Evolutionary conservation across 1,140 invertebrate genomes (phyloP), one percentile per base, ranked within the genome.

Genomic region (Conus ventricosus): DNA sequence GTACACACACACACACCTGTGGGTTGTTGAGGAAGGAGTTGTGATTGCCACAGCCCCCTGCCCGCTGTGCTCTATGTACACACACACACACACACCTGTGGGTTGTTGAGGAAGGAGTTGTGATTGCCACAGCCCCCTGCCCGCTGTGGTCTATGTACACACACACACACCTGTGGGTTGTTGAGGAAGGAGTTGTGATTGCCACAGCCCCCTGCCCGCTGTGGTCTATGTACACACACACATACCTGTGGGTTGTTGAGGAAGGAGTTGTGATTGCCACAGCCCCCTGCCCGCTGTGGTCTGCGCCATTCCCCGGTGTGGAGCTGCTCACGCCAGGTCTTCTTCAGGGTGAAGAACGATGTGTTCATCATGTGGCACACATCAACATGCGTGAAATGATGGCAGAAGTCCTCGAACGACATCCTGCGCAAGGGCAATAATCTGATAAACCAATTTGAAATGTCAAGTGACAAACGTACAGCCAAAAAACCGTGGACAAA

Each of bases 321-420:
- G 8, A 91, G 90, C 6, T 53, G 88, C 63, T 93, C 92, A 57
- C 89, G 88, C 93, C 93, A 94, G 15, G 92, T 92, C 87, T 92
- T 93, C 85, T 93, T 93, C 20, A 93, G 87, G 5, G 93, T 92
- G 86, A 94, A 93, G 84, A 93, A 88, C 23, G 93, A 93, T 23
- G 91, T 92, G 88, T 94, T 94, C 82, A 94, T 92, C 80, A 94
- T 92, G 86, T 94, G 93, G 89, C 93, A 94, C 39, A 94, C 90
- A 82, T 94, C 92, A 53, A 93, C 91, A 83, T 90, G 91, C 10
- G 92, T 93, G 83, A 93, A 94, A 88, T 93, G 93, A 1, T 89
- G 89, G 84, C 93, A 94, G 88, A 94, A 95, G 85, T 94, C 94
- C 17, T 95, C 93, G 89, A 93, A 95, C 39, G 93, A 91, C 94